Evolutionary conservation across 2,797 vertebrate genomes (phyloP).

Genomic region (Psittacula derbiana): DNA sequence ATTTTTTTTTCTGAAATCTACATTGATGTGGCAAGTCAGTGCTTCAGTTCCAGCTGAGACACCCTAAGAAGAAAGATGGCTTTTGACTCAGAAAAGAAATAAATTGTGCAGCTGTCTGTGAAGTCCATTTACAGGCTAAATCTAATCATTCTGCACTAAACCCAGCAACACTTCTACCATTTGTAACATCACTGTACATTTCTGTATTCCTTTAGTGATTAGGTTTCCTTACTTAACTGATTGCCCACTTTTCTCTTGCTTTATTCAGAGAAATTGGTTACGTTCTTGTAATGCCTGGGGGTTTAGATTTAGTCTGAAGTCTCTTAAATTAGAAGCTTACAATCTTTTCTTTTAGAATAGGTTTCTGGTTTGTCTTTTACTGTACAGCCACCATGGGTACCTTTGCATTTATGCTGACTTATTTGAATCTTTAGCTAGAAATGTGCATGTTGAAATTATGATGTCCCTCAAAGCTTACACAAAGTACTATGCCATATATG

Average conservation of each 20-base stretch:
- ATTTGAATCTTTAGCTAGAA: background rate
- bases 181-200: background rate
- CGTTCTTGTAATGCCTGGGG: background rate
- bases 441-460: background rate
- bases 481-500: background rate
- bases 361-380: background rate
- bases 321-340: background rate
- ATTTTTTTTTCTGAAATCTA: background rate
- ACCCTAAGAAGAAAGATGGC: background rate
- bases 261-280: background rate
- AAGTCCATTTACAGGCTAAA: background rate
- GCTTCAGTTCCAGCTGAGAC: background rate
- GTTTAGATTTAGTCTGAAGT: background rate
- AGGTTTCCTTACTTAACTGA: background rate
- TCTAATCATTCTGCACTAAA: constrained; percentile 1
- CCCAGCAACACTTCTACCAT: background rate
- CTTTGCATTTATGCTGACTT: background rate
- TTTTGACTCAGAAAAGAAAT: background rate
- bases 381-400: background rate
- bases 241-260: background rate
- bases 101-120: background rate
- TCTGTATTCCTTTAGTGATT: background rate
- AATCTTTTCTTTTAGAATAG: background rate
- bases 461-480: background rate
- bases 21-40: background rate